A percentile compares a stretch with the other conserved stretches of the same genome.
Evolutionary conservation across 2,888 invertebrate species (phyloP).

Genomic region (Cosmia pyralina): DNA sequence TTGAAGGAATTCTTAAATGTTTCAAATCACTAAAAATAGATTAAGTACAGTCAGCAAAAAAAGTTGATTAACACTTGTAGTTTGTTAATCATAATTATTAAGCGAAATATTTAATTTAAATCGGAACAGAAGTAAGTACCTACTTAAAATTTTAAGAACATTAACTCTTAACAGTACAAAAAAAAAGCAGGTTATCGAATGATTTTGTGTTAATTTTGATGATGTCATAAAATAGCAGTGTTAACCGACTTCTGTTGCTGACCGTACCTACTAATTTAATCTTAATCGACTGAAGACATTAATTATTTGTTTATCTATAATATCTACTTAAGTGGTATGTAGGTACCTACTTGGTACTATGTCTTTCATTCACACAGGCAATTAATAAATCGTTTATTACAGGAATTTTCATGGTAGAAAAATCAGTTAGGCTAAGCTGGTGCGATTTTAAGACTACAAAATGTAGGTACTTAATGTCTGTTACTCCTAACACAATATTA

Average conservation of each 20-base stretch:
- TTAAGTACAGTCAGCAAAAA: no score
- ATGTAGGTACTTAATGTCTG: neutral
- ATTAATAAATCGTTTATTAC: constrained; percentile 11
- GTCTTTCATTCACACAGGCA: neutral
- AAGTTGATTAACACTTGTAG: no score
- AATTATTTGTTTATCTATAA: constrained; percentile 7
- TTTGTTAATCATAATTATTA: no score
- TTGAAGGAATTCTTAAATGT: constrained; percentile 43
- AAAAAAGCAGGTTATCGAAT: no score
- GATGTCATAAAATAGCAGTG: no score
- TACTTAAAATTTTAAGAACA: no score
- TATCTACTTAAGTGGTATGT: constrained; percentile 11
- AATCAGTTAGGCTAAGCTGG: neutral
- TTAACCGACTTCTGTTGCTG: no score
- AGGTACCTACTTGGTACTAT: neutral
- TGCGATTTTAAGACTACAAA: constrained; percentile 13
- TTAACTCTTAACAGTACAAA: no score
- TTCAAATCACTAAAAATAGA: constrained; percentile 26
- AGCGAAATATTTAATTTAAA: no score
- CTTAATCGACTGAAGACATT: constrained; percentile 16
- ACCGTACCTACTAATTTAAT: constrained; percentile 19
- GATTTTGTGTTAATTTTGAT: no score
- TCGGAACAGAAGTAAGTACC: no score
- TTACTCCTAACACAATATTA: constrained; percentile 21
- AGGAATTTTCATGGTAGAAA: constrained; percentile 16